These are phyloP conservation scores for Epicauta chinensis DNA, from an alignment of 1,140 invertebrate genomes.

Conservation along the genomic window DNA sequence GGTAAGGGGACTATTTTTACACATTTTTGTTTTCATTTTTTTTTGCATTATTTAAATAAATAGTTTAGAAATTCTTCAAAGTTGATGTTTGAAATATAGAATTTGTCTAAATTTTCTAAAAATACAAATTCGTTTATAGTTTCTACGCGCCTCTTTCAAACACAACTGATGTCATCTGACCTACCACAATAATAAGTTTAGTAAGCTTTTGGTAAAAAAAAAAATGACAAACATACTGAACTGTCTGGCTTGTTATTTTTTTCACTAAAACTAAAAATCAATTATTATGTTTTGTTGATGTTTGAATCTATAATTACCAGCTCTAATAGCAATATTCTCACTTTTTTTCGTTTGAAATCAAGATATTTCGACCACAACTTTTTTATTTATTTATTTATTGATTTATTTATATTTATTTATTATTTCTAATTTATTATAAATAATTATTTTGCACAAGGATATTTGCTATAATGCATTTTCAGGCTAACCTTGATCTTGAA, in stretches of 20 bases:
- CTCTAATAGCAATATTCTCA: too few species aligned
- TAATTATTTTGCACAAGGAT: slow-evolving; percentile 1
- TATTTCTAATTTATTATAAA: neutral
- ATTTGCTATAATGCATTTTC: slow-evolving; percentile 16
- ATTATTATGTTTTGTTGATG: slow-evolving; percentile 1
- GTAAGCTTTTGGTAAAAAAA: slow-evolving; percentile 10
- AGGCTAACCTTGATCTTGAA: slow-evolving; percentile 34
- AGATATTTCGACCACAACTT: neutral
- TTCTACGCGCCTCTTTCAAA: neutral
- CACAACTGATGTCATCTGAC: slow-evolving; percentile 4
- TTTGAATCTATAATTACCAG: too few species aligned
- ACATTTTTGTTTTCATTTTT: too few species aligned
- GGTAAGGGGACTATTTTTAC: slow-evolving; percentile 1
- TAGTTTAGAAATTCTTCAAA: too few species aligned
- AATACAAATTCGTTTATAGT: neutral
- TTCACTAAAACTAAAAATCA: slow-evolving; percentile 5
- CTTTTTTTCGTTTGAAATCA: too few species aligned
- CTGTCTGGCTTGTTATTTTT: too few species aligned
- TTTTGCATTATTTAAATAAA: too few species aligned
- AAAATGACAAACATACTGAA: neutral
- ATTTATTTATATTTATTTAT: too few species aligned
- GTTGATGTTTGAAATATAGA: too few species aligned
- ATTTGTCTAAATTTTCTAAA: too few species aligned
- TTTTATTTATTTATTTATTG: too few species aligned
- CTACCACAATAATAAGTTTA: slow-evolving; percentile 9